Percentiles rank a stretch among this genome's conserved stretches.
Evolutionary conservation across 2,113 vertebrate genomes (phyloP).

Genomic region (Mixornis gularis): DNA sequence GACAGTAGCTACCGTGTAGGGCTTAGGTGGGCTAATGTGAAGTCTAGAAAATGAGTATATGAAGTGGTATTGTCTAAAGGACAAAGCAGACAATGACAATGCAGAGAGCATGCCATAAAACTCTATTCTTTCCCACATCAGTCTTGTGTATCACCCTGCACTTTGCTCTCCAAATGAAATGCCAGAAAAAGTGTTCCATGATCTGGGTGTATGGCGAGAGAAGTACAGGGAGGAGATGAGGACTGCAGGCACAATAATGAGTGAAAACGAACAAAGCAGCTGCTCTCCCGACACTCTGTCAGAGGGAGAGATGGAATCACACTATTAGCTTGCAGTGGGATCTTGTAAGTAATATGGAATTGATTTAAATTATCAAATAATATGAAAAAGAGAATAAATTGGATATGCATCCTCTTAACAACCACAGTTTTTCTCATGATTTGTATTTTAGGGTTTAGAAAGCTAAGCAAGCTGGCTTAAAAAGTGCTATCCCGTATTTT

Average conservation of each 20-base stretch:
- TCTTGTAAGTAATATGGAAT: background rate
- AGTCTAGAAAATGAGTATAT: background rate
- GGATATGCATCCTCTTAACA: background rate
- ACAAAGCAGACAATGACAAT: background rate
- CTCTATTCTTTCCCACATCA: background rate
- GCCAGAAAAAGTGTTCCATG: background rate
- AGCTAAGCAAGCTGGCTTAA: background rate
- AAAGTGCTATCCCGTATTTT: background rate
- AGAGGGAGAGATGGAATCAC: background rate
- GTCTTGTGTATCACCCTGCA: background rate
- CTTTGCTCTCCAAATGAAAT: background rate
- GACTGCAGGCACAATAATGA: background rate
- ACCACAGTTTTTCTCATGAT: background rate
- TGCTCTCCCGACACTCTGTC: background rate
- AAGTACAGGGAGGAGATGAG: background rate
- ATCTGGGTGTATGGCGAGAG: background rate
- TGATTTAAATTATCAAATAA: background rate
- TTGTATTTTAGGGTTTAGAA: background rate
- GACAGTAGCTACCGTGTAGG: background rate
- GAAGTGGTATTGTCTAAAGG: constrained; percentile 12
- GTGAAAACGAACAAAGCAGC: background rate
- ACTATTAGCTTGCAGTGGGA: background rate
- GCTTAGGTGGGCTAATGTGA: background rate
- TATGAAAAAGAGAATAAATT: background rate
- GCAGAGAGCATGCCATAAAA: background rate